These are phyloP conservation scores for Zenarchopterus dispar DNA, from an alignment of 2,797 vertebrate genomes.

Conservation along the genomic window DNA sequence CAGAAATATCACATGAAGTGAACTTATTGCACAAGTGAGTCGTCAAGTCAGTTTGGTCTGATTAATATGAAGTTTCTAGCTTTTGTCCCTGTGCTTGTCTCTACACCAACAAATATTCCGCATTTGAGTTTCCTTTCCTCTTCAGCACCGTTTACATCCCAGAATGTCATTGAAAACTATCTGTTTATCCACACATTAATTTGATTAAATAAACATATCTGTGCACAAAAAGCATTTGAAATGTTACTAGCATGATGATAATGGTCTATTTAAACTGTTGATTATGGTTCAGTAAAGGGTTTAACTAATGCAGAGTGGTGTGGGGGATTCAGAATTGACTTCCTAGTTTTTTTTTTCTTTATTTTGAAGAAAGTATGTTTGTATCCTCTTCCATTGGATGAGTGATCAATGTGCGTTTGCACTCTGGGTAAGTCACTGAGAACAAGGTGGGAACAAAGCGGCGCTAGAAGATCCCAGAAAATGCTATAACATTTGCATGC, in stretches of 20 bases:
- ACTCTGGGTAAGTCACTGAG: constrained; percentile 61
- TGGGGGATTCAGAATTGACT: constrained; percentile 27
- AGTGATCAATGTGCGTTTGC: constrained; percentile 53
- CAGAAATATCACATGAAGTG: constrained; percentile 9
- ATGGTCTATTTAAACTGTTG: not conserved
- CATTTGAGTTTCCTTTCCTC: not conserved
- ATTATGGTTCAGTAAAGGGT: constrained; percentile 21
- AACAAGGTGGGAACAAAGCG: constrained; percentile 54
- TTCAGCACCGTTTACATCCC: not conserved
- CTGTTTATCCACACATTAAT: not conserved
- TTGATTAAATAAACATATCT: not conserved
- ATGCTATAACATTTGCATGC: constrained; percentile 31
- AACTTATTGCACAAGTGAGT: constrained; percentile 16
- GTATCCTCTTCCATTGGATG: constrained; percentile 63
- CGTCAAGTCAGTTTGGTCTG: not conserved
- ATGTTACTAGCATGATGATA: not conserved
- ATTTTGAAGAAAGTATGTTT: constrained; percentile 36
- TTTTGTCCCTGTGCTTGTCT: not conserved
- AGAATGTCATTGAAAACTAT: no score
- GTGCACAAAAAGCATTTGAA: not conserved
- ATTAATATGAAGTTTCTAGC: not conserved
- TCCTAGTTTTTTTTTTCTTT: constrained; percentile 20
- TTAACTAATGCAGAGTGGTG: constrained; percentile 3
- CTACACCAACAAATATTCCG: no score
- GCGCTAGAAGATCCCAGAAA: constrained; percentile 54